These are phyloP conservation scores for Pempheris klunzingeri DNA, from an alignment of 2,797 vertebrate genomes.

Conservation along the genomic window DNA sequence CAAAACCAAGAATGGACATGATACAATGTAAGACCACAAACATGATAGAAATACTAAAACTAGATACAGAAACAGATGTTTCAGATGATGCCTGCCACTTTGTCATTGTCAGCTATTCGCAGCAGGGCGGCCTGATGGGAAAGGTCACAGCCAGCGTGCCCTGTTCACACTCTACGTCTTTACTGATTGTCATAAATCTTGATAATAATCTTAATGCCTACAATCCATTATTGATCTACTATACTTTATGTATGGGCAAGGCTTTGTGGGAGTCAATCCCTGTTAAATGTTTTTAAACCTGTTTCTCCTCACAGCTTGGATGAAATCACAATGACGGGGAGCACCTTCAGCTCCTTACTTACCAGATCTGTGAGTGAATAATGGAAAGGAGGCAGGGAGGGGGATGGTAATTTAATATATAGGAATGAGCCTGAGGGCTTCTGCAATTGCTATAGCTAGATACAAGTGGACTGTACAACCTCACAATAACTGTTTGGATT, in stretches of 20 bases:
- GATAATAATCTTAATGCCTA: neutral
- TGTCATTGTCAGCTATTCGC: slow-evolving; percentile 14
- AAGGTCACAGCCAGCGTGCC: slow-evolving; percentile 69
- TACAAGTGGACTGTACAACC: neutral
- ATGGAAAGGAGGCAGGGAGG: neutral
- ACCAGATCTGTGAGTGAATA: slow-evolving; percentile 11
- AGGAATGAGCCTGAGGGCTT: neutral
- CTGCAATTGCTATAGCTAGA: neutral
- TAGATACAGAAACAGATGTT: slow-evolving; percentile 51
- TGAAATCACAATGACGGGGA: neutral
- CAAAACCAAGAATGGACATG: slow-evolving; percentile 66
- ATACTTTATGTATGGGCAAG: slow-evolving; percentile 1
- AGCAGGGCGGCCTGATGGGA: slow-evolving; percentile 44
- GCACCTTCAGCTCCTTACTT: neutral
- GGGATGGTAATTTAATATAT: too few species aligned
- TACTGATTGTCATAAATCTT: slow-evolving; percentile 8
- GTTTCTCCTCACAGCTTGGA: slow-evolving; percentile 3
- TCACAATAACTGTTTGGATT: neutral
- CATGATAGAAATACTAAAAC: slow-evolving; percentile 61
- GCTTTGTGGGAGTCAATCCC: slow-evolving; percentile 9
- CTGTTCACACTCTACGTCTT: slow-evolving; percentile 45
- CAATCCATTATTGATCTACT: neutral
- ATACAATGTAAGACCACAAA: slow-evolving; percentile 71
- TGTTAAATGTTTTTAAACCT: slow-evolving; percentile 1
- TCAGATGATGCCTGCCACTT: slow-evolving; percentile 40